Evolutionary conservation across 2,888 invertebrate species (phyloP), one percentile per base, ranked within the genome.

Genomic region (Clepsis dumicolana): DNA sequence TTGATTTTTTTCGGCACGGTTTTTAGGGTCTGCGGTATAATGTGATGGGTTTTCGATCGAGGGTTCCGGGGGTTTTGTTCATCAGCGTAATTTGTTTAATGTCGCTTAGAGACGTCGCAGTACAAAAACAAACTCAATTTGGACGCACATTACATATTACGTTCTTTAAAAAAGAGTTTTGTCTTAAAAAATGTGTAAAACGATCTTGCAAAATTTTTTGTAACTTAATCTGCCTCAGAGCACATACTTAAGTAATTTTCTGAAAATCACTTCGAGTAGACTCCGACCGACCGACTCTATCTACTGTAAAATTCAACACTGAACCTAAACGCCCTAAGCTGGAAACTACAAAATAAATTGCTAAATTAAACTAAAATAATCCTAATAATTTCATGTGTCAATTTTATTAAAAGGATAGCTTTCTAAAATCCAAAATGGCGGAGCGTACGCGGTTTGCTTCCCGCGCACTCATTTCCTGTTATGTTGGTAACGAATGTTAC

Each of bases 1-100:
- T 89, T 90, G 88, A 89, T 88, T 90, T 89, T 86, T 89, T 85
- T 81, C n/a, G 76, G 75, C 77, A 73, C 78, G 76, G 75, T 75
- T 76, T 82, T 81, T 81, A 56, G 75, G 74, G 74, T 73, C 78
- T 82, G 80, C 80, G 80, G 82, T 81, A 73, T 76, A 72, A 62
- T 71, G 61, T 82, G 82, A 80, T 74, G 72, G 70, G 65, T 72
- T 67, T 60, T 69, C 64, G 38, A 53, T 70, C 53, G 60, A 65
- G 69, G 69, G 69, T 68, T 70, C 50, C 50, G 38, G 52, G 52
- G 12, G 2, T 48, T 12, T 59, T 16, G 1, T 69, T 44, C 14
- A 21, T 48, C 12, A 21, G 21, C 4, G 10, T 0, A 48, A 21
- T 16, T 0, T 21, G 21, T 12, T 21, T 48, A 48, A 48, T 1